These are phyloP conservation scores for Pachyrhynchus sulphureomaculatus DNA, from an alignment of 1,140 invertebrate species.

Conservation along the genomic window DNA sequence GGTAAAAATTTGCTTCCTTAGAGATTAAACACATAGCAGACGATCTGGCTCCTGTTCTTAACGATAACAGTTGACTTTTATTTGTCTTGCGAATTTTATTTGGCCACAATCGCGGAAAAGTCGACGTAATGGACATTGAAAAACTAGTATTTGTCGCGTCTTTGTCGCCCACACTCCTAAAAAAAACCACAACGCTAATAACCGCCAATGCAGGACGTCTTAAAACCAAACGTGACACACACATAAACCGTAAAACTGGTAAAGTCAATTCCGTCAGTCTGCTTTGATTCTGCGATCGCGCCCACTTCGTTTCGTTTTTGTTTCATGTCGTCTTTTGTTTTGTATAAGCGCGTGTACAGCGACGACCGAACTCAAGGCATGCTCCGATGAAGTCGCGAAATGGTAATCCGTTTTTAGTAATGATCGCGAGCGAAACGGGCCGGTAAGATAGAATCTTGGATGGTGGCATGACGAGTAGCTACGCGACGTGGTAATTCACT, in stretches of 20 bases:
- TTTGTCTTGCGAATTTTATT: too few relatives aligned
- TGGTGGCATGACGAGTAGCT: too few relatives aligned
- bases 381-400: background rate
- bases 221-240: slow-evolving; percentile 15
- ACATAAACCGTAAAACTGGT: slow-evolving; percentile 8
- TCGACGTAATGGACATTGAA: too few relatives aligned
- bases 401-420: background rate
- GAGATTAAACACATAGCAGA: too few relatives aligned
- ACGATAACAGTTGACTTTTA: too few relatives aligned
- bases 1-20: too few relatives aligned
- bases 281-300: slow-evolving; percentile 5
- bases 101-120: too few relatives aligned
- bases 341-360: background rate
- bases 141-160: slow-evolving; percentile 3
- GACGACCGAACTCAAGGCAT: background rate
- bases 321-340: background rate
- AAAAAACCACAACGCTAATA: slow-evolving; percentile 16
- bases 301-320: background rate
- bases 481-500: too few relatives aligned
- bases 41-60: too few relatives aligned
- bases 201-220: slow-evolving; percentile 4
- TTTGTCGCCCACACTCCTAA: background rate
- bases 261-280: slow-evolving; percentile 8
- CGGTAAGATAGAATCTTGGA: too few relatives aligned
- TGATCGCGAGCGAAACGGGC: too few relatives aligned